Conservation (phyloP, 2,113 vertebrate genomes). For the Grammomys surdaster region DNA sequence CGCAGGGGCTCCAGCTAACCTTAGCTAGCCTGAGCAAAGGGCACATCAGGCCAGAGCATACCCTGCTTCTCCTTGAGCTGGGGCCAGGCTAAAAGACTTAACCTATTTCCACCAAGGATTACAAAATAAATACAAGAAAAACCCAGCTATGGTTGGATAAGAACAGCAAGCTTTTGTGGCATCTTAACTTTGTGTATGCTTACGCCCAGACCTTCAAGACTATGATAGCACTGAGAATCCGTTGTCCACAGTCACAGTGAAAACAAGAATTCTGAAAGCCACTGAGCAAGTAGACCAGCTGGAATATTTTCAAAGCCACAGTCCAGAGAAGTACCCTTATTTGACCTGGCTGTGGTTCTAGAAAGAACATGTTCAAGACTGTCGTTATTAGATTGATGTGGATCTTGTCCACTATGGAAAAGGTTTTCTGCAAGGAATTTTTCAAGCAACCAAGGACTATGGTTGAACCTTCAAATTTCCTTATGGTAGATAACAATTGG, state of each 20-base stretch:
- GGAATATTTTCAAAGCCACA: background rate
- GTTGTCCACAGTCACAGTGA: background rate
- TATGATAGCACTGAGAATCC: background rate
- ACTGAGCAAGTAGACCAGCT: background rate
- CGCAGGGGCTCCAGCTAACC: background rate
- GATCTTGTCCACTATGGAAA: background rate
- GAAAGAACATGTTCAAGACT: background rate
- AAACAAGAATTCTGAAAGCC: background rate
- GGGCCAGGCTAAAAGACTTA: background rate
- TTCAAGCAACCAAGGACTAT: background rate
- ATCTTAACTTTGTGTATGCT: background rate
- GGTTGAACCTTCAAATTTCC: background rate
- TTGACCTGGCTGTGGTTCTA: background rate
- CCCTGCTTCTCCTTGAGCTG: background rate
- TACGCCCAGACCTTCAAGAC: background rate
- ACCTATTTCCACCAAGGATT: background rate
- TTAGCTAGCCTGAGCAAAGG: background rate
- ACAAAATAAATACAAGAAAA: background rate
- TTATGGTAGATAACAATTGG: constrained; percentile 7
- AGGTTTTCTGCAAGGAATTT: background rate
- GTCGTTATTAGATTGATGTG: background rate
- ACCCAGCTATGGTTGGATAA: background rate
- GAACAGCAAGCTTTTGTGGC: background rate
- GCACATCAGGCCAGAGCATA: background rate
- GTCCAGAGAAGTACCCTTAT: constrained; percentile 5